Evolutionary conservation across 2,888 invertebrate species (phyloP).

Genomic region (Pilophorus perplexus): DNA sequence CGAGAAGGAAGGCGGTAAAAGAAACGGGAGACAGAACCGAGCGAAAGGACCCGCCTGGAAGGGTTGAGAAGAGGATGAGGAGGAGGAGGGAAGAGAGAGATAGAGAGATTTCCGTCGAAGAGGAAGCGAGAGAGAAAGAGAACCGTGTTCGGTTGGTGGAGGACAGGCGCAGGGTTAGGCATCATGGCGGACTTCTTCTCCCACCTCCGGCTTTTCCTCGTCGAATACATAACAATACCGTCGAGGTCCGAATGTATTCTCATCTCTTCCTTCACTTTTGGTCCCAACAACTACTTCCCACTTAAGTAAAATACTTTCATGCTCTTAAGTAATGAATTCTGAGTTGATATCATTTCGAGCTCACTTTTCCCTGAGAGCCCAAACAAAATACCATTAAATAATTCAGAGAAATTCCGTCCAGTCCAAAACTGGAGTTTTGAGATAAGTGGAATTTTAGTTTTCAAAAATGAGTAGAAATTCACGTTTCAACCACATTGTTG

Average conservation of each 20-base stretch:
- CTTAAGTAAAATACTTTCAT: too few species aligned
- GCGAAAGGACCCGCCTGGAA: not conserved
- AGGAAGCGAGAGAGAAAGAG: conserved; percentile 19
- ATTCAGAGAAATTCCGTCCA: too few species aligned
- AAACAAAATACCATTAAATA: too few species aligned
- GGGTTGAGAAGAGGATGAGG: not conserved
- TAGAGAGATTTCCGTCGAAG: not conserved
- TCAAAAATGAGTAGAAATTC: too few species aligned
- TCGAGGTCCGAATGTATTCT: conserved; percentile 14
- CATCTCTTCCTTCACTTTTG: not conserved
- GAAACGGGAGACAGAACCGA: not conserved
- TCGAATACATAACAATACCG: conserved; percentile 27
- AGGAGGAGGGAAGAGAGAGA: not conserved
- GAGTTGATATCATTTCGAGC: too few species aligned
- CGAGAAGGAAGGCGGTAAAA: conserved; percentile 3
- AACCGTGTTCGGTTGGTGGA: conserved; percentile 27
- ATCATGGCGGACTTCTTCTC: conserved; percentile 29
- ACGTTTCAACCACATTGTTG: too few species aligned
- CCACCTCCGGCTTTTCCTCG: conserved; percentile 14
- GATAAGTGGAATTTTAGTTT: too few species aligned
- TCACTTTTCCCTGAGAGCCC: too few species aligned
- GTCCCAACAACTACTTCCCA: not conserved
- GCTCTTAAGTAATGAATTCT: too few species aligned
- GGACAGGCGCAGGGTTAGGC: conserved; percentile 37
- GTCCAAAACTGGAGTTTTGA: too few species aligned